These are phyloP conservation scores for Meloidogyne hapla DNA, from an alignment of 1,140 invertebrate genomes.

Conservation along the genomic window DNA sequence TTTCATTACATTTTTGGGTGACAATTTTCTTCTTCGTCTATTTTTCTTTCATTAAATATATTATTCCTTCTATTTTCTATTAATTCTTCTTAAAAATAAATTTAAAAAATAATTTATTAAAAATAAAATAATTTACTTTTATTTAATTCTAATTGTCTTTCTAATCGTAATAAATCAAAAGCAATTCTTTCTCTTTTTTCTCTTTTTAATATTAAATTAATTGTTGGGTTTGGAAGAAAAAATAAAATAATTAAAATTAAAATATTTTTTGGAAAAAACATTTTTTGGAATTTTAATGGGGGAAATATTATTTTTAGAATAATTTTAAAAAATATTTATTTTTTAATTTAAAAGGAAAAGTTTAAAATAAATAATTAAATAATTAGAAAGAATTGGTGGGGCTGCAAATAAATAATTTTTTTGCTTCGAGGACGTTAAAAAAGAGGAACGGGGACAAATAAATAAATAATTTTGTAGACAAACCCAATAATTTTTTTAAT, in stretches of 20 bases:
- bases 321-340: neutral
- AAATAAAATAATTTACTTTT: neutral
- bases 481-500: neutral
- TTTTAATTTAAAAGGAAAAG: neutral
- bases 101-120: neutral
- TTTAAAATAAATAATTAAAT: neutral
- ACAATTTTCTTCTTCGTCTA: constrained; percentile 52
- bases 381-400: no score
- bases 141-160: constrained; percentile 19
- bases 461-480: neutral
- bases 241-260: neutral
- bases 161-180: constrained; percentile 47
- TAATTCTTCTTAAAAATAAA: neutral
- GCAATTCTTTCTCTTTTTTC: constrained; percentile 31
- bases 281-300: neutral
- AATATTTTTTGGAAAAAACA: neutral
- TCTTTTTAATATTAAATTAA: neutral
- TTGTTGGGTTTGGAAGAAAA: neutral
- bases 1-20: constrained; percentile 59
- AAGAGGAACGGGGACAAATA: no score
- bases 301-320: no score
- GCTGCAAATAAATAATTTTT: no score
- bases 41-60: neutral
- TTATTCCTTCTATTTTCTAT: neutral
- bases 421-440: no score